phyloP scores from a whole-genome alignment of 1,140 invertebrate genomes.

The Augochlora pura region DNA sequence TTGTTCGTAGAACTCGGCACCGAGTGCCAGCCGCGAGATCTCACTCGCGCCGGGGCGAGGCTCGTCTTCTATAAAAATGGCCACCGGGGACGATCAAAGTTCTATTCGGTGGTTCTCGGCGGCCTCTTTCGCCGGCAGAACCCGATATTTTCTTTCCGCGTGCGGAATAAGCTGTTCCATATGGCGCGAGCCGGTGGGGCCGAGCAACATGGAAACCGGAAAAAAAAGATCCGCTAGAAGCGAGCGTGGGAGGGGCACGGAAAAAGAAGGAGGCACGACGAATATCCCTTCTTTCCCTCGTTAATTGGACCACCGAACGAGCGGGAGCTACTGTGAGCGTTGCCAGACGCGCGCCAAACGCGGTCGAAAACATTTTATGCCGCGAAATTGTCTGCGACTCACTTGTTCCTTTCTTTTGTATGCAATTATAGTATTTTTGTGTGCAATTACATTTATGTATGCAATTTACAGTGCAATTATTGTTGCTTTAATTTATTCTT shows the following conservation, averaged over 20 bases:
- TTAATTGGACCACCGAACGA: slow-evolving; percentile 51
- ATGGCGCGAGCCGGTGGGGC: slow-evolving; percentile 32
- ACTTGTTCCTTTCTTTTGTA: too few species aligned
- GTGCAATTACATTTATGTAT: too few species aligned
- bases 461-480: too few species aligned
- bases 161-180: slow-evolving; percentile 58
- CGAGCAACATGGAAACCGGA: not conserved
- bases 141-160: slow-evolving; percentile 58
- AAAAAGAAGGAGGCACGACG: too few species aligned
- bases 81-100: slow-evolving; percentile 63
- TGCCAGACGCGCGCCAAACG: too few species aligned
- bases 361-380: too few species aligned
- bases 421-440: too few species aligned
- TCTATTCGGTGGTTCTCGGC: slow-evolving; percentile 34
- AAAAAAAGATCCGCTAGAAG: not conserved
- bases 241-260: not conserved
- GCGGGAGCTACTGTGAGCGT: slow-evolving; percentile 10
- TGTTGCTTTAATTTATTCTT: too few species aligned
- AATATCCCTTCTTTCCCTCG: slow-evolving; percentile 2
- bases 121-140: slow-evolving; percentile 37
- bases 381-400: too few species aligned
- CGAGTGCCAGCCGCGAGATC: slow-evolving; percentile 54
- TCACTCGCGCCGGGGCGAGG: slow-evolving; percentile 23
- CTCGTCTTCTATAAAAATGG: slow-evolving; percentile 61
- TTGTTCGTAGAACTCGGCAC: slow-evolving; percentile 22